A percentile compares a stretch with the other conserved stretches of the same genome.
phyloP scores from a whole-genome alignment of 2,797 vertebrate species.

The Hafferia zeledoni region DNA sequence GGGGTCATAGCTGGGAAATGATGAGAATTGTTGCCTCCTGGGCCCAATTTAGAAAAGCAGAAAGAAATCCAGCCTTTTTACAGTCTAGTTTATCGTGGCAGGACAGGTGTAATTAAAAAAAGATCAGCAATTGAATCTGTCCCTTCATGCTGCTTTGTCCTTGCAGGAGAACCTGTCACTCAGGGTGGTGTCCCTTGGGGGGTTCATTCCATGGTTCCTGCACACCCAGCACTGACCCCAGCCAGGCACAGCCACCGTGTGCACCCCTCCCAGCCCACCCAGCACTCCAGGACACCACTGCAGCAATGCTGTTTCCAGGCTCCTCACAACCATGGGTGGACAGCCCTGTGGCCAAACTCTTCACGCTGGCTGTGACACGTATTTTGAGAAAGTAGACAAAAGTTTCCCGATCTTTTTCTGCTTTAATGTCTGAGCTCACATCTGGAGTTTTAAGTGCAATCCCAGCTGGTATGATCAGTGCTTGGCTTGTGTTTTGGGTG shows the following conservation, averaged over 20 bases:
- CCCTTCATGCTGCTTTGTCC: background rate
- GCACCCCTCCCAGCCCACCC: background rate
- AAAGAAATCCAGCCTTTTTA: background rate
- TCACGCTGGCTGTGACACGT: rapidly evolving
- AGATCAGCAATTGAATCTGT: background rate
- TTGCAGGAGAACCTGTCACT: background rate
- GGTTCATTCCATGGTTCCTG: background rate
- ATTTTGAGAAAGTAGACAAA: background rate
- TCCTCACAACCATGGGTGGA: background rate
- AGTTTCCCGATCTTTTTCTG: background rate
- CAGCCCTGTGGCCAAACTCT: background rate
- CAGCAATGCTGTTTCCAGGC: background rate
- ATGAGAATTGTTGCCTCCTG: background rate
- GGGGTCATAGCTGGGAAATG: background rate
- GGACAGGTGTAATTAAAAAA: background rate
- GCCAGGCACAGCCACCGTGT: rapidly evolving
- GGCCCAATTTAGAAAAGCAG: background rate
- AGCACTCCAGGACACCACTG: background rate
- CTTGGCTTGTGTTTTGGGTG: background rate
- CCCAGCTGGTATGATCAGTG: background rate
- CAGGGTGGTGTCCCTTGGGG: background rate
- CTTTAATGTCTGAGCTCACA: background rate
- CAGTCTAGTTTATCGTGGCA: background rate
- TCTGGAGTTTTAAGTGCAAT: background rate
- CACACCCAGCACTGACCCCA: background rate